Evolutionary conservation across 2,888 invertebrate species (phyloP).

Genomic region (Dascillus cervinus): DNA sequence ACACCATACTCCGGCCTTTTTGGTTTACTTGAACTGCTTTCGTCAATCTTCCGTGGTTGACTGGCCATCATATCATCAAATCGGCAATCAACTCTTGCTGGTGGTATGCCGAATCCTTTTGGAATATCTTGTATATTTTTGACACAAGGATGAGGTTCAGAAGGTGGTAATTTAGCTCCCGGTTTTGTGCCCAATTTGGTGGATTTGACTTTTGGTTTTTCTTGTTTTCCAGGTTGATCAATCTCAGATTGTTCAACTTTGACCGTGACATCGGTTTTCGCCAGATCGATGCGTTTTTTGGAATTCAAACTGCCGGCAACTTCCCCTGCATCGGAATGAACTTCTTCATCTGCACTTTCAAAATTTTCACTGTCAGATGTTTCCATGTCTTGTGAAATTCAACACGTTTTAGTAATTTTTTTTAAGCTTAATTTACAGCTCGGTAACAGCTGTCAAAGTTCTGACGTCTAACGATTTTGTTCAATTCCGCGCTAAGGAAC

Average conservation of each 20-base stretch:
- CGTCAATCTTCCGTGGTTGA: not conserved
- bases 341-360: slow-evolving; percentile 69
- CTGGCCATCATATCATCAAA: slow-evolving; percentile 11
- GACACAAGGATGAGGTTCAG: not conserved
- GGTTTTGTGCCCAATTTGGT: slow-evolving; percentile 1
- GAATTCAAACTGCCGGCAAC: too few species aligned
- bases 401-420: too few species aligned
- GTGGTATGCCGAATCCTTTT: slow-evolving; percentile 12
- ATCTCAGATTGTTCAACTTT: not conserved
- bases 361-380: slow-evolving; percentile 70
- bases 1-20: slow-evolving; percentile 7
- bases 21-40: slow-evolving; percentile 2
- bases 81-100: slow-evolving; percentile 16
- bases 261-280: not conserved
- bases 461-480: too few species aligned
- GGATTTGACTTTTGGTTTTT: slow-evolving; percentile 7
- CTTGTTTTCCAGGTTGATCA: not conserved
- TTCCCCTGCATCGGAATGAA: slow-evolving; percentile 47
- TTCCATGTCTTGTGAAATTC: too few species aligned
- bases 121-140: slow-evolving; percentile 1
- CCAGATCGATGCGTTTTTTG: too few species aligned
- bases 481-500: too few species aligned
- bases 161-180: slow-evolving; percentile 1
- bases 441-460: too few species aligned
- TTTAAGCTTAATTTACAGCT: too few species aligned